These are phyloP conservation scores for Magallana ariakensis DNA, from an alignment of 1,140 invertebrate genomes.

Conservation along the genomic window DNA sequence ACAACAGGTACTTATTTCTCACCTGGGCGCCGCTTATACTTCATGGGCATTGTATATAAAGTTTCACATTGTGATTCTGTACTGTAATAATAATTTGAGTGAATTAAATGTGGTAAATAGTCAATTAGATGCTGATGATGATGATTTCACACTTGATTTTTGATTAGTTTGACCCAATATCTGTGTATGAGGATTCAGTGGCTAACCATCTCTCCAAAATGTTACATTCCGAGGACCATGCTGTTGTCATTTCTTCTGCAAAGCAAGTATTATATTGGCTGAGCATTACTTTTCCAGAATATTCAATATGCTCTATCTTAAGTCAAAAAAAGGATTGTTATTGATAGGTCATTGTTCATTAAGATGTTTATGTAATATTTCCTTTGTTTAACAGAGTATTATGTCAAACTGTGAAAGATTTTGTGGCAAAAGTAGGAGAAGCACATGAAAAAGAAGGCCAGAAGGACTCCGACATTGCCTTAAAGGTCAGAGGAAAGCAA, in stretches of 20 bases:
- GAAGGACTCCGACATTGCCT: conserved; percentile 61
- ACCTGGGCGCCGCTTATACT: too few species aligned
- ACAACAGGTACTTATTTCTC: conserved; percentile 67
- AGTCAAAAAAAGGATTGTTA: too few species aligned
- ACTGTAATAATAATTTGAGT: too few species aligned
- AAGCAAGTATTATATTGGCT: conserved; percentile 82
- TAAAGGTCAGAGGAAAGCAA: neutral
- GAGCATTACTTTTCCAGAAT: too few species aligned
- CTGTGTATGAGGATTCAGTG: conserved; percentile 89
- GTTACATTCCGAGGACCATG: conserved; percentile 90
- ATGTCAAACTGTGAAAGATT: conserved; percentile 90
- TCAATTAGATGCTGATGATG: neutral
- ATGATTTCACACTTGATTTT: neutral
- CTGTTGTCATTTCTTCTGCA: conserved; percentile 87
- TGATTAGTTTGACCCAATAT: conserved; percentile 79
- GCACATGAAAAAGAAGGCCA: conserved; percentile 80
- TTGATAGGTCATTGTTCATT: neutral
- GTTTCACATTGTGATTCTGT: too few species aligned
- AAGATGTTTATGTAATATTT: neutral
- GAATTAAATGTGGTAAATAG: too few species aligned
- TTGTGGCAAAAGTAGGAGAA: conserved; percentile 83
- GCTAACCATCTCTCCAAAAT: conserved; percentile 92
- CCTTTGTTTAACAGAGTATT: conserved; percentile 80
- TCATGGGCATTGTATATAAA: too few species aligned
- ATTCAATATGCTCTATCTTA: too few species aligned